Evolutionary conservation across 1,140 invertebrate species (phyloP), one percentile per base, ranked within the genome.

Genomic region (Ooceraea biroi): DNA sequence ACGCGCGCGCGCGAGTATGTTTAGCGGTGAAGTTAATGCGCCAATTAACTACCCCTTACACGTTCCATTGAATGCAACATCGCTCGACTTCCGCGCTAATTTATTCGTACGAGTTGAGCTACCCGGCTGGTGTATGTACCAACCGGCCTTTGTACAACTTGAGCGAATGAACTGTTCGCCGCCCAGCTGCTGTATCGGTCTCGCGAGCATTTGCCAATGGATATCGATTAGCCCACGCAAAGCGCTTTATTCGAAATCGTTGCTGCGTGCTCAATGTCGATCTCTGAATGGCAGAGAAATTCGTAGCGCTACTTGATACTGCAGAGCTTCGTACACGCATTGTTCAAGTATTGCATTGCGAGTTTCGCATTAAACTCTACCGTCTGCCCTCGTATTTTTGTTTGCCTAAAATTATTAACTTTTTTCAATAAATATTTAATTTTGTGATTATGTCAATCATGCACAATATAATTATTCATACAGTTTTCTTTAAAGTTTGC

Each of bases 41-140:
- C 73, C 87, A 90, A 88, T 90, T 90, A 88, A 87, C 80, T 89
- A 63, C 57, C 68, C 66, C 63, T 90, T 80, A 82, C 83, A 85
- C 73, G 71, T 78, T 14, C 80, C 48, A 77, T 82, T 88, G 78
- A 88, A 82, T 78, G 66, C 25, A 68, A 46, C 74, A 46, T 86
- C 57, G 52, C 25, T 76, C n/a, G 69, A 82, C 30, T 41, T 30
- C 30, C 60, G 58, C 63, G 77, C 57, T 88, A 89, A 88, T 86
- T 84, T 86, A 89, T 84, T 87, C 84, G 82, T 88, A 63, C 73
- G 58, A 63, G 52, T 83, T 74, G 48, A 68, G 60, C 27, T 63
- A 60, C 58, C 25, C 83, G 19, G 17, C 65, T 46, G 63, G 36
- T 85, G 63, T 46, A 44, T 22, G 36, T 44, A 48, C 30, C 55